These are phyloP conservation scores for Plutomurus gul DNA, from an alignment of 1,140 invertebrate genomes.

Conservation along the genomic window DNA sequence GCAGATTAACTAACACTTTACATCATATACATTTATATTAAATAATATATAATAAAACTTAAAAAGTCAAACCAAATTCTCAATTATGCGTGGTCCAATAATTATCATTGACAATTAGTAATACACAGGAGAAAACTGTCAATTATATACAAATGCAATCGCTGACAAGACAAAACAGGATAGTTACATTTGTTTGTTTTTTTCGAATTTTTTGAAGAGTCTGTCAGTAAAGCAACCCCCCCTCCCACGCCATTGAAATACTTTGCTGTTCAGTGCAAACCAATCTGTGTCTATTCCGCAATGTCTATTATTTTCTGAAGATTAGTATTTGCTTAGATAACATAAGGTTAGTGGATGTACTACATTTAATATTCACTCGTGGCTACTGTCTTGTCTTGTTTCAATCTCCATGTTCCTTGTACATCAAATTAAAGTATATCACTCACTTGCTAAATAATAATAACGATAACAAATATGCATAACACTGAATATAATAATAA, in stretches of 20 bases:
- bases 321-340: not conserved
- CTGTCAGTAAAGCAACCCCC: no score
- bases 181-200: no score
- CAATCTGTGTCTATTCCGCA: no score
- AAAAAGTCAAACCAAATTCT: not conserved
- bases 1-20: not conserved
- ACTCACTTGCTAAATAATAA: constrained; percentile 14
- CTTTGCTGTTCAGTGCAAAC: no score
- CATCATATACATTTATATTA: no score
- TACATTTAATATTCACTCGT: not conserved
- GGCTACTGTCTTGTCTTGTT: constrained; percentile 9
- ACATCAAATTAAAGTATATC: constrained; percentile 26
- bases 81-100: no score
- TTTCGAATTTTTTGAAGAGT: no score
- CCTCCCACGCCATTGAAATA: no score
- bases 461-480: not conserved
- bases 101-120: no score
- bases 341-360: not conserved
- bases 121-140: constrained; percentile 2
- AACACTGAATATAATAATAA: not conserved
- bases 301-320: no score
- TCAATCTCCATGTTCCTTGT: constrained; percentile 26
- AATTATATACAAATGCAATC: constrained; percentile 5
- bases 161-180: constrained; percentile 7
- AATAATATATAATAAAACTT: not conserved